Evolutionary conservation across 2,888 invertebrate genomes (phyloP), one percentile per base, ranked within the genome.

Genomic region (Drosophila anomelani): DNA sequence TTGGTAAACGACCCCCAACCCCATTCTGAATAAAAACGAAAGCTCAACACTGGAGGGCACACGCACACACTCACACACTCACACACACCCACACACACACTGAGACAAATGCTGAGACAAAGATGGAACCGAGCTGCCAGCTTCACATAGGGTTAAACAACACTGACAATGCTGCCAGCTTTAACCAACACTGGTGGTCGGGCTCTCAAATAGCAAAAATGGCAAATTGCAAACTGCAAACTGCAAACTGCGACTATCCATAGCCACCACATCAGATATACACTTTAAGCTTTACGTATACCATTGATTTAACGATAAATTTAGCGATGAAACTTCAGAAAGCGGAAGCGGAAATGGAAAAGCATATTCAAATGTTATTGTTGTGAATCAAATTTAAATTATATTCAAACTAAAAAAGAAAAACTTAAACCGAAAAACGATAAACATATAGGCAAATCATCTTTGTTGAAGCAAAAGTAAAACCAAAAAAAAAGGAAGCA

Each of bases 291-390:
- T 77, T 85, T 81, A 75, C 51, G 44, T 62, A 62, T 54, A 59
- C 74, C 63, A 77, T 78, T 79, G 57, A 74, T 86, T 82, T 81
- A 63, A 71, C 32, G n/a, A 58, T 60, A 55, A 23, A 68, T 64
- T 81, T 83, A 72, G 63, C 64, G 57, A 72, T 63, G 58, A 70
- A 79, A 46, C 46, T 74, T 83, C 53, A 81, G 47, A 43, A 41
- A 62, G 32, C 47, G 10, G n/a, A 66, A 53, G 12, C 32, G 23
- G 36, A 66, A 66, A 17, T 36, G 41, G 47, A 68, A 68, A 84
- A 77, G 79, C 82, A 82, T 81, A 85, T 90, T 85, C 81, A 81
- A 88, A 85, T 90, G 90, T 90, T 90, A 86, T 90, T 90, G 89
- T 80, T 90, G 86, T 89, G 76, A 90, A 90, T 90, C 77, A 88